These are phyloP conservation scores for Clarias platycephalus DNA, from an alignment of 2,797 vertebrate genomes.

Conservation along the genomic window DNA sequence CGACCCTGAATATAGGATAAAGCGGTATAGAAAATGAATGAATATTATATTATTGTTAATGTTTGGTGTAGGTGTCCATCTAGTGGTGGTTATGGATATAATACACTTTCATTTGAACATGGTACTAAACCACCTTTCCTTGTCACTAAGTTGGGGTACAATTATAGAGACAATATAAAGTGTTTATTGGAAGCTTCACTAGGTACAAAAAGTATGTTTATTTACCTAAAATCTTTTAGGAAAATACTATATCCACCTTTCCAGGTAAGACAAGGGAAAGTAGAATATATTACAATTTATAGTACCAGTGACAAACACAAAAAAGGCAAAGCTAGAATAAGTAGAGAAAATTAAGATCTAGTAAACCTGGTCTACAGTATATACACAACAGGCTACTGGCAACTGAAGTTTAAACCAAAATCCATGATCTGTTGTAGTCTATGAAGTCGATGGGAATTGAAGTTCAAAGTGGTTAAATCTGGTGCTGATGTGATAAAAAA, in stretches of 20 bases:
- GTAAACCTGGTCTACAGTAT: background rate
- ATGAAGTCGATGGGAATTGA: background rate
- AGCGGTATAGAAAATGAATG: too few species aligned
- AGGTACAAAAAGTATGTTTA: background rate
- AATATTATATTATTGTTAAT: background rate
- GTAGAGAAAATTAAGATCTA: background rate
- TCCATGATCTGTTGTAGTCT: background rate
- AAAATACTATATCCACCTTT: background rate
- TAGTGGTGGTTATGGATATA: constrained; percentile 18
- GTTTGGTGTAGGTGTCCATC: constrained; percentile 21
- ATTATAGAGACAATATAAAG: background rate
- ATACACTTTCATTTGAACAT: background rate
- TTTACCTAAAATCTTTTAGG: background rate
- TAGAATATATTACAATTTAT: background rate
- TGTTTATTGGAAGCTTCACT: background rate
- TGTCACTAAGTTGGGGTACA: background rate
- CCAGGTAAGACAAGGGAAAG: background rate
- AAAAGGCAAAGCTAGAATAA: background rate
- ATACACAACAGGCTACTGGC: background rate
- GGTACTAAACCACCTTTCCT: background rate
- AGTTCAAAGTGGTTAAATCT: background rate
- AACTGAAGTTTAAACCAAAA: too few species aligned
- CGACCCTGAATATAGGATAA: too few species aligned
- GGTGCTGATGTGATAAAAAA: background rate
- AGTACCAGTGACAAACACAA: background rate